Evolutionary conservation across 2,888 invertebrate genomes (phyloP), one percentile per base, ranked within the genome.

Genomic region (Parochlus steinenii): DNA sequence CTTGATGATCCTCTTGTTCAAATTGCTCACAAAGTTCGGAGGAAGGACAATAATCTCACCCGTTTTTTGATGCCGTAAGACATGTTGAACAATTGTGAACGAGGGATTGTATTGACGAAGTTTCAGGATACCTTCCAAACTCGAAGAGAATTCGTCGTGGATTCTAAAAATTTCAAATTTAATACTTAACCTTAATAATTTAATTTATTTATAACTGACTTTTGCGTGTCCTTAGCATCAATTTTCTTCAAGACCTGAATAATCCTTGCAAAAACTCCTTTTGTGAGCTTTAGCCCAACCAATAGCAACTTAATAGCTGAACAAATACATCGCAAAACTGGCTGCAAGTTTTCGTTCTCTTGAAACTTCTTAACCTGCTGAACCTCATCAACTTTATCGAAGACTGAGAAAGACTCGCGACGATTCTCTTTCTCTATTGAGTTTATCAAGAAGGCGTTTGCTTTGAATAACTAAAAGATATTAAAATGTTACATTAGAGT

Each of bases 401-500:
- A 58, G 33, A 58, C 45, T 6, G 56, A 57, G 1, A 59, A 51
- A 0, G 58, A 55, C 11, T 51, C 47, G 3, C 55, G 48, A 16
- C 48, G 48, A 17, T 47, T 50, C 27, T 1, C 40, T 1, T 31
- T 28, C 11, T 26, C 31, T 31, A 23, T 16, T 17, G 12, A 8
- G 19, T 25, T 18, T n/a, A 17, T n/a, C n/a, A n/a, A n/a, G n/a
- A n/a, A n/a, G n/a, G n/a, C n/a, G n/a, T n/a, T n/a, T n/a, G n/a
- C n/a, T n/a, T n/a, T n/a, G n/a, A n/a, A n/a, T n/a, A n/a, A n/a
- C n/a, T n/a, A n/a, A n/a, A n/a, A n/a, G n/a, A n/a, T n/a, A n/a
- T n/a, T n/a, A n/a, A n/a, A n/a, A n/a, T n/a, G n/a, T n/a, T n/a
- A n/a, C n/a, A n/a, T n/a, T n/a, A n/a, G n/a, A n/a, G n/a, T n/a